Base-by-base conservation (phyloP, 2,113 vertebrate genomes). In the Trogon surrucura region DNA sequence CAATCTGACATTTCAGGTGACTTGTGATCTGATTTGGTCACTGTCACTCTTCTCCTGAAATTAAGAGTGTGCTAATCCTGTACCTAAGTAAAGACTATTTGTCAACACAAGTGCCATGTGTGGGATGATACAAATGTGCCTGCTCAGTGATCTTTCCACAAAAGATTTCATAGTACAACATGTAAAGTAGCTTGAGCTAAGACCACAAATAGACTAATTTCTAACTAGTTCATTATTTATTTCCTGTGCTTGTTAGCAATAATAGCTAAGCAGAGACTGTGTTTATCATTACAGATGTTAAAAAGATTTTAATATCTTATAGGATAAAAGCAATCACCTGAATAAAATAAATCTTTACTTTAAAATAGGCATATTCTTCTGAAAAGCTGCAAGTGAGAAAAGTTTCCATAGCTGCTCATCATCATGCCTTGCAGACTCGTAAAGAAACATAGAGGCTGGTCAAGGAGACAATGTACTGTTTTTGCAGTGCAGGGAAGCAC, bases 61-160 rank as follows among this genome's bases (percentile, higher is more conserved):
- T 69, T 45, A 50, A n/a, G 29, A 69, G 21, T n/a, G 13, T 66
- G 38, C 13, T 73, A 58, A 44, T 29, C 32, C 32, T 47, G 18
- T 27, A 58, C 15, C 8, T 36, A 69, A 54, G 11, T 48, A 69
- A 88, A 64, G 38, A 41, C 12, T 26, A 8, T 56, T 65, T 64
- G 45, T 48, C 56, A 82, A 36, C 32, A 67, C 20, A 17, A 70
- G 17, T 47, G 44, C 51, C 32, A 14, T 0, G 0, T 48, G 41
- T 69, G 36, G 18, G 29, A 61, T 78, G n/a, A 88, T 27, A 73
- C 16, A 77, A 90, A 81, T 4, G 1, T 26, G 27, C 9, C 47
- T 78, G 64, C 18, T 45, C 61, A 57, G 41, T 78, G 71, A 38
- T 38, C 13, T 50, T 84, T 78, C 47, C 53, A 56, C 18, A 12